Evolutionary conservation across 2,888 invertebrate species (phyloP).

Genomic region (Poecilus cupreus): DNA sequence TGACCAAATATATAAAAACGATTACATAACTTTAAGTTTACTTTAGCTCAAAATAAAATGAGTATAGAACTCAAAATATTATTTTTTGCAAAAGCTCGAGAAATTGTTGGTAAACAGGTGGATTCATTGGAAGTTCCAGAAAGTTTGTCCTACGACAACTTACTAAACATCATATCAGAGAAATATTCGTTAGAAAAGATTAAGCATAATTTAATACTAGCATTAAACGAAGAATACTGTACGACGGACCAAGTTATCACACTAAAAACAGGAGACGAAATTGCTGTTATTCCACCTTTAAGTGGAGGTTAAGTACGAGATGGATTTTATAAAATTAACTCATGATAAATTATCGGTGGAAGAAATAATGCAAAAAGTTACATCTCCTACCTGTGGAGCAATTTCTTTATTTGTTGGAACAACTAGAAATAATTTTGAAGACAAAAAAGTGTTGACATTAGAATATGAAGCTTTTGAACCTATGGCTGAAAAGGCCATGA

Average conservation of each 20-base stretch:
- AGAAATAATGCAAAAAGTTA: constrained; percentile 79
- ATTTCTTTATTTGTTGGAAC: constrained; percentile 92
- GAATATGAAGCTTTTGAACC: constrained; percentile 96
- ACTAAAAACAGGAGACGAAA: constrained; percentile 83
- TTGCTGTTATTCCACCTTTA: constrained; percentile 95
- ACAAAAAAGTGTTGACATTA: constrained; percentile 87
- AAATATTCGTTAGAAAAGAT: constrained; percentile 81
- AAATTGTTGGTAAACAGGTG: constrained; percentile 82
- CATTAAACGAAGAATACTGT: constrained; percentile 89
- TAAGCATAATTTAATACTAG: constrained; percentile 82
- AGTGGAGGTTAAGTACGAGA: constrained; percentile 91
- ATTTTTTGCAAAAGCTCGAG: constrained; percentile 94
- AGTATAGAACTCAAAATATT: constrained; percentile 80
- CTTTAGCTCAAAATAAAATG: constrained; percentile 64
- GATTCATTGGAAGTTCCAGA: constrained; percentile 74
- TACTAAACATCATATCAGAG: constrained; percentile 78
- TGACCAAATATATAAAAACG: background rate
- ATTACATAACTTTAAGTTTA: background rate
- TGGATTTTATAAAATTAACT: constrained; percentile 83
- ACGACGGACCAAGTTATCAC: constrained; percentile 75
- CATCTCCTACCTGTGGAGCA: constrained; percentile 87
- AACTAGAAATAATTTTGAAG: constrained; percentile 89
- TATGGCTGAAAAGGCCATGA: constrained; percentile 92
- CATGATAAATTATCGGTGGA: constrained; percentile 81
- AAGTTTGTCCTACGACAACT: constrained; percentile 75